Evolutionary conservation across 1,140 invertebrate genomes (phyloP).

Genomic region (Leptopilina clavipes): DNA sequence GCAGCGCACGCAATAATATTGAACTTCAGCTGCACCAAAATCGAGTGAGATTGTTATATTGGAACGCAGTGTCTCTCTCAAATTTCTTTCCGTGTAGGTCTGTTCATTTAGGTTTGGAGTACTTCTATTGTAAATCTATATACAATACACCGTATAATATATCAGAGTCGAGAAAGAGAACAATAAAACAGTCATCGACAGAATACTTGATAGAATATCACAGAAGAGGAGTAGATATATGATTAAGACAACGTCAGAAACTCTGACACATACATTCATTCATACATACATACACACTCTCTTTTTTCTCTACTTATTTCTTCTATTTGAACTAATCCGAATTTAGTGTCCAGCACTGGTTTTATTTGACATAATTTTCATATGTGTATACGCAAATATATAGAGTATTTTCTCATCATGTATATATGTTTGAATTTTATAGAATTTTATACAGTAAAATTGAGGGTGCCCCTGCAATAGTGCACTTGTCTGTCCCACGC

Average conservation of each 20-base stretch:
- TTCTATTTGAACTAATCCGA: background rate
- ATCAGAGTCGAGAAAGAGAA: background rate
- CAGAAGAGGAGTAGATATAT: slow-evolving; percentile 49
- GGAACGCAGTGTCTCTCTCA: no score
- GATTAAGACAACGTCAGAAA: slow-evolving; percentile 13
- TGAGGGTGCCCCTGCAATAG: no score
- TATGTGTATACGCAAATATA: no score
- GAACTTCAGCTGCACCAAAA: no score
- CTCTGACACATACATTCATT: background rate
- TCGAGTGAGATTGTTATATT: no score
- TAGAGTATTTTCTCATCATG: background rate
- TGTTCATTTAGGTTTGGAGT: no score
- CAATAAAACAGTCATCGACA: slow-evolving; percentile 16
- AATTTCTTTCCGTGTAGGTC: no score
- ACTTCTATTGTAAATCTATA: background rate
- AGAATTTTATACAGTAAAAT: background rate
- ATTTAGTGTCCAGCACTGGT: background rate
- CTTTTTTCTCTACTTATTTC: slow-evolving; percentile 8
- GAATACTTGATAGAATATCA: slow-evolving; percentile 48
- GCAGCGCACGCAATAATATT: no score
- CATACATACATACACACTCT: background rate
- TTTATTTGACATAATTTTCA: background rate
- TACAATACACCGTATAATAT: slow-evolving; percentile 18
- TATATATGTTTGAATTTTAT: background rate
- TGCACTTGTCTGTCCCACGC: no score